Evolutionary conservation across 1,140 invertebrate genomes (phyloP).

Genomic region (Mactra quadrangularis): DNA sequence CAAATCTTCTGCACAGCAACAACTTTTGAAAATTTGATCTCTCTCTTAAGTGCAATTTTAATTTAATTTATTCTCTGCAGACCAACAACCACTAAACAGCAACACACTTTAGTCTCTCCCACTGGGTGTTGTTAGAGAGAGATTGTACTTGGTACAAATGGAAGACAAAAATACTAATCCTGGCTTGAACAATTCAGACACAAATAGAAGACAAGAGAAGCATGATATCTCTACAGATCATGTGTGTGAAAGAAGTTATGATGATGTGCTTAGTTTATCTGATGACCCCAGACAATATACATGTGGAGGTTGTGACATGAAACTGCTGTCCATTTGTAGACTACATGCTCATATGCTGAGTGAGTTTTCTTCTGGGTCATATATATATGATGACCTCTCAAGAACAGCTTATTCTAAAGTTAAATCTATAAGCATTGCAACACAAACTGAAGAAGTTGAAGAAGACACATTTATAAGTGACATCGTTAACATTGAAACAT

Average conservation of each 20-base stretch:
- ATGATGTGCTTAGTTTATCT: neutral
- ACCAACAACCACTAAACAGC: no score
- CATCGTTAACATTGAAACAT: no score
- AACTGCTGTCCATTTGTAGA: neutral
- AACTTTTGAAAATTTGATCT: no score
- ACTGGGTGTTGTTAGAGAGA: no score
- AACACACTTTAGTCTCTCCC: no score
- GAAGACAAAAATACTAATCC: no score
- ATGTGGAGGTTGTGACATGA: neutral
- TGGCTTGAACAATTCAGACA: no score
- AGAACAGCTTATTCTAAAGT: slow-evolving; percentile 9
- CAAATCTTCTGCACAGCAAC: no score
- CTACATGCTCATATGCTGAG: slow-evolving; percentile 15
- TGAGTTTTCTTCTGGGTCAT: slow-evolving; percentile 3
- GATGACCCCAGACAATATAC: neutral
- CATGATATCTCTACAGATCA: neutral
- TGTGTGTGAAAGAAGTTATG: slow-evolving; percentile 17
- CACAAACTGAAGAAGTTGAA: slow-evolving; percentile 8
- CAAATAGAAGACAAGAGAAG: no score
- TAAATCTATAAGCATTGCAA: neutral
- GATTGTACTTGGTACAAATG: no score
- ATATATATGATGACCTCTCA: slow-evolving; percentile 7
- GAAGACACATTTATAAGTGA: neutral
- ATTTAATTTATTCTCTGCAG: no score
- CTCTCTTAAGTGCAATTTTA: no score